Conservation (phyloP, 2,888 invertebrate species). For the Sipha maydis region DNA sequence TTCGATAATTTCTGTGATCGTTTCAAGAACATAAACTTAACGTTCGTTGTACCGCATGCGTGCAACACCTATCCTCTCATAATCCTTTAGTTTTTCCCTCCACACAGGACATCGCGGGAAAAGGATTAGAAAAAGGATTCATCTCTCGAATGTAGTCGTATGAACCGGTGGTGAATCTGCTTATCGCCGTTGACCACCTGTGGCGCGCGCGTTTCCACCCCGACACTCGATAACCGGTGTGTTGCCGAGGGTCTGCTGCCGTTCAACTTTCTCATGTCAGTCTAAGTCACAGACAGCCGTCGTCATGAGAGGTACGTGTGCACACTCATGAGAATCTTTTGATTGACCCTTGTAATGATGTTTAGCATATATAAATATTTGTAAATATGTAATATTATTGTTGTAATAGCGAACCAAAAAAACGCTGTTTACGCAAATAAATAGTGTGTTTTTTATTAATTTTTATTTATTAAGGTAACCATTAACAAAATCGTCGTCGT, state of each 20-base stretch:
- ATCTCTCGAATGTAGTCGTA: background rate
- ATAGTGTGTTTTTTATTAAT: too few species aligned
- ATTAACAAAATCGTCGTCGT: background rate
- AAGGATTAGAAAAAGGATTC: background rate
- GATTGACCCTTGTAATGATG: too few species aligned
- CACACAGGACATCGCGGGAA: background rate
- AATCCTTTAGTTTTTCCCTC: too few species aligned
- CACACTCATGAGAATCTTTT: too few species aligned
- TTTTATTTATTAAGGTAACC: background rate
- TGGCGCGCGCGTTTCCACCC: conserved; percentile 7
- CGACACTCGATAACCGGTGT: background rate
- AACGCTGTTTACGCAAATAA: too few species aligned
- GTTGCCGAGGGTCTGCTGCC: background rate
- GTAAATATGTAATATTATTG: too few species aligned
- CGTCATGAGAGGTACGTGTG: background rate
- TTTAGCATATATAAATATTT: too few species aligned
- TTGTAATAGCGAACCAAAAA: too few species aligned
- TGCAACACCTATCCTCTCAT: too few species aligned
- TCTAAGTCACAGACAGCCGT: background rate
- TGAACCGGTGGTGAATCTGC: background rate
- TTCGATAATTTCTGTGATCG: background rate
- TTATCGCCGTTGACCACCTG: conserved; percentile 9
- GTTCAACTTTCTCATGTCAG: background rate
- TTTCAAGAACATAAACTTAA: background rate
- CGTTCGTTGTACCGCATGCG: too few species aligned